These are phyloP conservation scores for Troides helena DNA, from an alignment of 2,888 invertebrate genomes.

Conservation along the genomic window DNA sequence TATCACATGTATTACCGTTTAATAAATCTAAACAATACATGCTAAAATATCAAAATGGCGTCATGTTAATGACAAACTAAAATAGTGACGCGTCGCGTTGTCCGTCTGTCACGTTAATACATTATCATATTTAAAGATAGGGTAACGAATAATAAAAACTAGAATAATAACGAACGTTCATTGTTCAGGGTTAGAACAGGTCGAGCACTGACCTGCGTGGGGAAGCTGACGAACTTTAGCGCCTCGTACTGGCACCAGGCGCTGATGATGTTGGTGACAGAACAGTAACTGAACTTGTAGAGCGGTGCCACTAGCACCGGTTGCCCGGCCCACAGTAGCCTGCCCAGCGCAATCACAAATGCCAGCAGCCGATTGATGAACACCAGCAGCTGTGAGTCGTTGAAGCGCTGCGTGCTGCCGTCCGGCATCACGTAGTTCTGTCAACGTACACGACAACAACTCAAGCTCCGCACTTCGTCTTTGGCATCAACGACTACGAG, in stretches of 20 bases:
- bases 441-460: conserved; percentile 27
- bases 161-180: too few species aligned
- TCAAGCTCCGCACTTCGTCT: too few species aligned
- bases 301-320: conserved; percentile 90
- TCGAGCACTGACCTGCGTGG: conserved; percentile 87
- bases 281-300: conserved; percentile 97
- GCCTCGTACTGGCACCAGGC: conserved; percentile 99
- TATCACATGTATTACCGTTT: too few species aligned
- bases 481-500: too few species aligned
- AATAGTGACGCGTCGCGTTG: too few species aligned
- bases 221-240: conserved; percentile 98
- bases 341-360: conserved; percentile 84
- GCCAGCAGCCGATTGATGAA: conserved; percentile 96
- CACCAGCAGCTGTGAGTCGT: conserved; percentile 97
- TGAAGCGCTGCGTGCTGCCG: conserved; percentile 86
- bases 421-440: conserved; percentile 84
- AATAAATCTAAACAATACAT: too few species aligned
- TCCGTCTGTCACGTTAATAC: too few species aligned
- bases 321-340: conserved; percentile 80
- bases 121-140: too few species aligned
- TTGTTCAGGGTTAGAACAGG: background rate
- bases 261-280: conserved; percentile 98
- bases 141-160: too few species aligned
- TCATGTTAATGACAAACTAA: too few species aligned
- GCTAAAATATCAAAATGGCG: too few species aligned